Percentiles rank a stretch among this genome's conserved stretches.
Evolutionary conservation across 2,888 invertebrate species (phyloP).

Genomic region (Deroplatys truncata): DNA sequence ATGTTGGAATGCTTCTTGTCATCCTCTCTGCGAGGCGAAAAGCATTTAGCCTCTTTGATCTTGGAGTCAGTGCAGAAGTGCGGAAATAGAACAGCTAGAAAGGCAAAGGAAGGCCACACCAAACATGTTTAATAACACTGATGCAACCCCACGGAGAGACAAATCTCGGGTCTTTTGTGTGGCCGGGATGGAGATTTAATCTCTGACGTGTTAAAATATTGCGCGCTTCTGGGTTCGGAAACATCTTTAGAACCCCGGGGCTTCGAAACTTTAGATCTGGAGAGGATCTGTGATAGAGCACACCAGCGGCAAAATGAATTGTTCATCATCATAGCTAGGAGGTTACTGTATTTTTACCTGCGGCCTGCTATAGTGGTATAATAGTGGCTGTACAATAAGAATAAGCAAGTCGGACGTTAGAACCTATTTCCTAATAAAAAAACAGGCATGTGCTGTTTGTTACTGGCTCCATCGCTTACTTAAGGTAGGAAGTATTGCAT

Average conservation of each 20-base stretch:
- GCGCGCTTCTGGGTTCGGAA: not conserved
- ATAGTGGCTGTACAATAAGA: too few species aligned
- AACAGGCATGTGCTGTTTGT: too few species aligned
- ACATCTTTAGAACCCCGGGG: too few species aligned
- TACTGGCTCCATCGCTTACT: too few species aligned
- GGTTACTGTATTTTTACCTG: too few species aligned
- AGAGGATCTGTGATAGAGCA: not conserved
- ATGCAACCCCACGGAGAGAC: not conserved
- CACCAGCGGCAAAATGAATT: too few species aligned
- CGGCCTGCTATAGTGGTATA: too few species aligned
- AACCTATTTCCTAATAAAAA: too few species aligned
- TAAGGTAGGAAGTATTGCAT: too few species aligned
- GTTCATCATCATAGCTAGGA: too few species aligned
- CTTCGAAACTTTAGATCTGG: not conserved
- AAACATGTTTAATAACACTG: not conserved
- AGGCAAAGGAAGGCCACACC: not conserved
- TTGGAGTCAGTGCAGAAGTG: not conserved
- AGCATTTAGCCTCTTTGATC: not conserved
- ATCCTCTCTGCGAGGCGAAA: not conserved
- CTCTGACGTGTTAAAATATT: not conserved
- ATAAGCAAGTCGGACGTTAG: too few species aligned
- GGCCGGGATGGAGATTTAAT: not conserved
- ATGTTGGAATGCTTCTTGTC: not conserved
- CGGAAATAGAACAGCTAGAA: not conserved
- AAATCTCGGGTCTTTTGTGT: not conserved